These are phyloP conservation scores for Ischnus inquisitorius DNA, from an alignment of 2,888 invertebrate species.

Conservation along the genomic window DNA sequence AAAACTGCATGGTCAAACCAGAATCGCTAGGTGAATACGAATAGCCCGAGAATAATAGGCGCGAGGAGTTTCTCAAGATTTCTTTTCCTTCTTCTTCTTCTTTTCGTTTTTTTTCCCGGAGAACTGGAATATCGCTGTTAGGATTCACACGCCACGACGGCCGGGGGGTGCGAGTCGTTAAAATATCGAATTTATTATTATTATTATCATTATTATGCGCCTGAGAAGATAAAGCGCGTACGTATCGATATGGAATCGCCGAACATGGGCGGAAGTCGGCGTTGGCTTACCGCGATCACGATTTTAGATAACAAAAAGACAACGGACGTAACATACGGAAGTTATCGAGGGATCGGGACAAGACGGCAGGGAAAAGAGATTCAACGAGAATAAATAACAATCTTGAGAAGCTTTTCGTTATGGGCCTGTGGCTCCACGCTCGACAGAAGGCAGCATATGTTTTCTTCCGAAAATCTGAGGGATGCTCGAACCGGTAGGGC, in stretches of 20 bases:
- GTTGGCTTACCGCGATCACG: conserved; percentile 46
- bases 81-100: conserved; percentile 7
- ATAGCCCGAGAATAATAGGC: conserved; percentile 53
- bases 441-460: conserved; percentile 55
- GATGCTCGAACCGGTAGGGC: not conserved
- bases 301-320: conserved; percentile 10
- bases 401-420: not conserved
- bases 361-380: not conserved
- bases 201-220: conserved; percentile 9
- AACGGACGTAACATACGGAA: not conserved
- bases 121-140: conserved; percentile 30
- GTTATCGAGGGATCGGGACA: conserved; percentile 7
- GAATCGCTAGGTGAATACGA: conserved; percentile 39
- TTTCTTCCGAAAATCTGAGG: conserved; percentile 24
- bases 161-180: not conserved
- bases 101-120: conserved; percentile 12
- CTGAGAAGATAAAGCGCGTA: not conserved
- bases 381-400: conserved; percentile 23
- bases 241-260: conserved; percentile 7
- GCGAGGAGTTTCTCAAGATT: conserved; percentile 40
- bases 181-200: conserved; percentile 7
- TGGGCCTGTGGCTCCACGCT: conserved; percentile 1
- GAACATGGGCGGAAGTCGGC: conserved; percentile 33
- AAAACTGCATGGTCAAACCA: conserved; percentile 45
- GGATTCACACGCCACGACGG: conserved; percentile 40